A percentile compares a stretch with the other conserved stretches of the same genome.
Evolutionary conservation across 2,888 invertebrate species (phyloP).

Genomic region (Pedicia rivosa): DNA sequence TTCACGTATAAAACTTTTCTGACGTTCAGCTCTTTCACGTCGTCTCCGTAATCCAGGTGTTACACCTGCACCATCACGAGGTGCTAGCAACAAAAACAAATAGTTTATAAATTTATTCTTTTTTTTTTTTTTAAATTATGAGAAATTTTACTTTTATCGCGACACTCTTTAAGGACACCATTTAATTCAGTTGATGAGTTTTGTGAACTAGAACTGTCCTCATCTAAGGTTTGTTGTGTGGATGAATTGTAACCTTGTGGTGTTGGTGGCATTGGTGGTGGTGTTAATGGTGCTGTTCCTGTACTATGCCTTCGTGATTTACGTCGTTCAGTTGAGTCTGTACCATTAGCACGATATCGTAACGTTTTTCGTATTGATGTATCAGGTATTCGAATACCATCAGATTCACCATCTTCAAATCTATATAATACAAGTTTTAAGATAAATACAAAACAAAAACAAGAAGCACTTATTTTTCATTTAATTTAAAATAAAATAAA

Average conservation of each 20-base stretch:
- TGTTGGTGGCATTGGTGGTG: slow-evolving; percentile 13
- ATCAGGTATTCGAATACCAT: slow-evolving; percentile 41
- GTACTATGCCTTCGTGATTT: slow-evolving; percentile 65
- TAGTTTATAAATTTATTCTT: not conserved
- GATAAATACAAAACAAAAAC: no score
- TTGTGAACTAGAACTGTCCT: slow-evolving; percentile 37
- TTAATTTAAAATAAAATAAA: slow-evolving; percentile 20
- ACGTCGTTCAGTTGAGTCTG: slow-evolving; percentile 49
- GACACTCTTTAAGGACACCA: slow-evolving; percentile 23
- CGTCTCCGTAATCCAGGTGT: slow-evolving; percentile 66
- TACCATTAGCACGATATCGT: slow-evolving; percentile 40
- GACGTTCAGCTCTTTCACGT: slow-evolving; percentile 68
- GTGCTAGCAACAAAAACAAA: slow-evolving; percentile 9
- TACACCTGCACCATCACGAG: slow-evolving; percentile 46
- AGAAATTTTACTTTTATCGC: slow-evolving; percentile 2
- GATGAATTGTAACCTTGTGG: slow-evolving; percentile 9
- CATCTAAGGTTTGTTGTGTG: slow-evolving; percentile 23
- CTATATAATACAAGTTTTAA: no score
- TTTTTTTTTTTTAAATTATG: not conserved
- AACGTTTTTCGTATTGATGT: slow-evolving; percentile 57
- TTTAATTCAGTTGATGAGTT: slow-evolving; percentile 28
- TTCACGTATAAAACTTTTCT: slow-evolving; percentile 68
- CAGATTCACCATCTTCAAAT: slow-evolving; percentile 36
- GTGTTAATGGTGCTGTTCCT: slow-evolving; percentile 39
- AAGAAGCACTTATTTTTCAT: not conserved